Conservation (phyloP, 2,888 invertebrate genomes). For the Apamea sordens region DNA sequence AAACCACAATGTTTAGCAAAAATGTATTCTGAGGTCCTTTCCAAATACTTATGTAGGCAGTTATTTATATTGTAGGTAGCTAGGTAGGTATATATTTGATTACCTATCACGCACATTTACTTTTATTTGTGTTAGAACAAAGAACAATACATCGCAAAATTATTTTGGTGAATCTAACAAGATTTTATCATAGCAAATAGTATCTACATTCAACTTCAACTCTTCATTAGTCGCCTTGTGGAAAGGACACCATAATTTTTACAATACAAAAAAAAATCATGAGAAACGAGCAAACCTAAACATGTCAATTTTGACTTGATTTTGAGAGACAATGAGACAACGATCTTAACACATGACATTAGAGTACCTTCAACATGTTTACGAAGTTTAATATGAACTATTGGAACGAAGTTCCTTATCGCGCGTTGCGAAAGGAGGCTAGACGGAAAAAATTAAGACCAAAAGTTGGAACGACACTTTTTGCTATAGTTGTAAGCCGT, state of each 20-base stretch:
- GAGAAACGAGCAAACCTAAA: background rate
- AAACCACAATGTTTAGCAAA: background rate
- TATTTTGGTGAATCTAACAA: background rate
- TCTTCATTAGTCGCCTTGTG: background rate
- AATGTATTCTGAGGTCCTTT: background rate
- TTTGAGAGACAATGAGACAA: conserved; percentile 14
- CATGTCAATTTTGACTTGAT: background rate
- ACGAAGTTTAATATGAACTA: background rate
- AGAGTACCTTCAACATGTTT: background rate
- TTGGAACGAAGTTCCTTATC: too few species aligned
- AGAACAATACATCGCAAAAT: background rate
- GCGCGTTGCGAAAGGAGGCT: too few species aligned
- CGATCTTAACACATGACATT: background rate
- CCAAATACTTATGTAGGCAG: background rate
- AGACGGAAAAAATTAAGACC: too few species aligned
- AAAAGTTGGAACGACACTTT: too few species aligned
- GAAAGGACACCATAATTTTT: background rate
- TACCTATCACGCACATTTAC: background rate
- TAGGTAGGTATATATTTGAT: background rate
- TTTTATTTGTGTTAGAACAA: background rate
- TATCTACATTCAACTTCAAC: background rate
- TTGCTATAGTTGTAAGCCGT: too few species aligned
- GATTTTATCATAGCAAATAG: background rate
- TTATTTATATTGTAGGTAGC: background rate
- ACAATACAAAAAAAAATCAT: background rate